These are phyloP conservation scores for Orestias chungarensis DNA, from an alignment of 2,797 vertebrate species.

Conservation along the genomic window DNA sequence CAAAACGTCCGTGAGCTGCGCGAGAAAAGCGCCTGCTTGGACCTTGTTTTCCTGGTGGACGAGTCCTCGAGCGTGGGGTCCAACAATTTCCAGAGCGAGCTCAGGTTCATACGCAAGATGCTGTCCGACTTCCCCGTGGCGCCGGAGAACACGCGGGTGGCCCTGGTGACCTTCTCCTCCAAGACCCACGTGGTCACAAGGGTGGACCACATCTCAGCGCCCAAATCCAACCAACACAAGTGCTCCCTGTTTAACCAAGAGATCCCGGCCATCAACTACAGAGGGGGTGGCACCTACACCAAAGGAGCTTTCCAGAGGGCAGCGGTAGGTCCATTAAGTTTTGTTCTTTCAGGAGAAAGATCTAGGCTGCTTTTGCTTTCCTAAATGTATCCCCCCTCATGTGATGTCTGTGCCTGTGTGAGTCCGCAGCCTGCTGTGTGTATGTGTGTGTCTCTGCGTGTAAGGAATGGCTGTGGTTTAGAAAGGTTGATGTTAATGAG, in stretches of 20 bases:
- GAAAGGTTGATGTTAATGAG: conserved; percentile 56
- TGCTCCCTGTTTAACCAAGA: conserved; percentile 93
- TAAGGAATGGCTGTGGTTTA: conserved; percentile 27
- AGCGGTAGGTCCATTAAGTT: conserved; percentile 90
- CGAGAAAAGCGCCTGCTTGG: conserved; percentile 86
- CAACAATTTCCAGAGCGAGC: conserved; percentile 92
- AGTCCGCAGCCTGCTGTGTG: conserved; percentile 25
- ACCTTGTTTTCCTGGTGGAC: conserved; percentile 96
- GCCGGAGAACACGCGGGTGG: conserved; percentile 90
- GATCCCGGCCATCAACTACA: conserved; percentile 94
- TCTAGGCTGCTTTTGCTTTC: neutral
- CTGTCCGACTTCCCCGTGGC: conserved; percentile 96
- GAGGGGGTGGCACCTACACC: conserved; percentile 96
- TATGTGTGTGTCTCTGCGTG: neutral
- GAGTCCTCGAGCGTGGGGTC: conserved; percentile 97
- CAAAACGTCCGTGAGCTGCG: conserved; percentile 88
- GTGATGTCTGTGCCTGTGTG: conserved; percentile 9
- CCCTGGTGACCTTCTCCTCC: conserved; percentile 95
- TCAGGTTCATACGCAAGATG: conserved; percentile 94
- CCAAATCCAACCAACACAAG: conserved; percentile 93
- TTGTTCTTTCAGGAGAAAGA: neutral
- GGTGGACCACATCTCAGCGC: conserved; percentile 92
- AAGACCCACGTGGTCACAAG: conserved; percentile 92
- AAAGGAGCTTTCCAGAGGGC: conserved; percentile 97
- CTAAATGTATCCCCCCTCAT: neutral